A percentile compares a stretch with the other conserved stretches of the same genome.
Evolutionary conservation across 2,113 vertebrate genomes (phyloP).

Genomic region (Oenanthe oenanthe): DNA sequence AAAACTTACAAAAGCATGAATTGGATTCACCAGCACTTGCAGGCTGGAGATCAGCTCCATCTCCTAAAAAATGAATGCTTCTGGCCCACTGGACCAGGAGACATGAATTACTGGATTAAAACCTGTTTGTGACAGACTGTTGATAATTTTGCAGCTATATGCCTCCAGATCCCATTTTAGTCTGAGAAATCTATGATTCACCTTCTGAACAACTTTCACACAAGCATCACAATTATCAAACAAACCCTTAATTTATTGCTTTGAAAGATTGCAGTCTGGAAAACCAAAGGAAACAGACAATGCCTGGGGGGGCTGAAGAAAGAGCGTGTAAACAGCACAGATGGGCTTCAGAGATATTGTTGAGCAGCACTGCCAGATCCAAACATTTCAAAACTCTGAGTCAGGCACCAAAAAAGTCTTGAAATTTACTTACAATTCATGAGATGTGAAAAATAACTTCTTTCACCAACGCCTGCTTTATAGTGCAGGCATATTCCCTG

Average conservation of each 20-base stretch:
- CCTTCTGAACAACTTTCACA: slow-evolving; percentile 10
- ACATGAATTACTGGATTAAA: background rate
- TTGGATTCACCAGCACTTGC: background rate
- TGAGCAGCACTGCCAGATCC: slow-evolving; percentile 13
- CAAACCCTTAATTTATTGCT: slow-evolving; percentile 51
- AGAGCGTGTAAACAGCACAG: slow-evolving; percentile 27
- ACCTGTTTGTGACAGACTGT: slow-evolving; percentile 15
- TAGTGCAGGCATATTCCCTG: background rate
- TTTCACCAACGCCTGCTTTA: background rate
- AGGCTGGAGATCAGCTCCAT: background rate
- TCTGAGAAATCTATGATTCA: slow-evolving; percentile 39
- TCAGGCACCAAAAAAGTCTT: slow-evolving; percentile 38
- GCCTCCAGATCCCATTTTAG: background rate
- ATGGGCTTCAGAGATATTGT: slow-evolving; percentile 48
- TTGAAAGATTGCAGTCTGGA: slow-evolving; percentile 21
- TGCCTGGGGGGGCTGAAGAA: slow-evolving; percentile 37
- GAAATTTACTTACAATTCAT: slow-evolving; percentile 49
- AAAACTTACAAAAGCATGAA: background rate
- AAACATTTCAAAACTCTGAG: slow-evolving; percentile 56
- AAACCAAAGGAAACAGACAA: slow-evolving; percentile 53
- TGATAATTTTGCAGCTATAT: slow-evolving; percentile 3
- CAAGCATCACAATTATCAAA: slow-evolving; percentile 33
- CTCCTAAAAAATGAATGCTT: slow-evolving; percentile 3
- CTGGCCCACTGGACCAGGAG: background rate
- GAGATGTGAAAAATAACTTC: slow-evolving; percentile 30